Evolutionary conservation across 2,113 vertebrate species (phyloP).

Genomic region (Acrocephalus arundinaceus): DNA sequence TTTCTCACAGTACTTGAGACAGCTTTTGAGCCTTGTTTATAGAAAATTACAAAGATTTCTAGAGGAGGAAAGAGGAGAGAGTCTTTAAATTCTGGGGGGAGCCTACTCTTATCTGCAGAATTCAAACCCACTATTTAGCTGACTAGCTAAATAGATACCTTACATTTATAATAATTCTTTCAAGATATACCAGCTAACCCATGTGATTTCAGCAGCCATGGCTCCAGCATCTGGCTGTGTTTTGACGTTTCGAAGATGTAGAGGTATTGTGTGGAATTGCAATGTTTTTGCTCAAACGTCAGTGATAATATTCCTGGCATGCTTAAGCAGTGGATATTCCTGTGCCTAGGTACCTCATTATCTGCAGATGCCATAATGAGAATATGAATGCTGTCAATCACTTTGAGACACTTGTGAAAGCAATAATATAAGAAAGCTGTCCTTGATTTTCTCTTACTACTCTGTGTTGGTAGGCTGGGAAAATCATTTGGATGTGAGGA

Average conservation of each 20-base stretch:
- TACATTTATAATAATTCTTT: constrained; percentile 43
- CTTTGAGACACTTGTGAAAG: constrained; percentile 53
- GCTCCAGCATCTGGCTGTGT: constrained; percentile 73
- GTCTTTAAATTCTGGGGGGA: not conserved
- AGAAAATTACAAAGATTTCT: not conserved
- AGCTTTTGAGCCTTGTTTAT: not conserved
- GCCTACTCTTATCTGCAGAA: not conserved
- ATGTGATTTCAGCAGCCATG: constrained; percentile 63
- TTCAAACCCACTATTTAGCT: constrained; percentile 36
- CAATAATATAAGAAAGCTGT: constrained; percentile 40
- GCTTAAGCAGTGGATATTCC: constrained; percentile 67
- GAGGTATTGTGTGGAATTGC: constrained; percentile 68
- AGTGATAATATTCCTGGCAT: constrained; percentile 76
- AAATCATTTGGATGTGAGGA: not conserved
- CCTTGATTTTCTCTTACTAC: constrained; percentile 48
- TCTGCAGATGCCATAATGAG: constrained; percentile 74
- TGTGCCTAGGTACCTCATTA: constrained; percentile 73
- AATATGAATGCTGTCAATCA: constrained; percentile 76
- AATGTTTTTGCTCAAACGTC: constrained; percentile 72
- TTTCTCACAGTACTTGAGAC: not conserved
- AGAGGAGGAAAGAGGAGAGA: not conserved
- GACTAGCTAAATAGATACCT: constrained; percentile 52
- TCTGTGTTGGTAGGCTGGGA: not conserved
- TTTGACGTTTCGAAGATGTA: constrained; percentile 74
- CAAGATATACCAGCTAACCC: constrained; percentile 58